Conservation (phyloP, 1,140 invertebrate species). For the Drosophila equinoxialis region DNA sequence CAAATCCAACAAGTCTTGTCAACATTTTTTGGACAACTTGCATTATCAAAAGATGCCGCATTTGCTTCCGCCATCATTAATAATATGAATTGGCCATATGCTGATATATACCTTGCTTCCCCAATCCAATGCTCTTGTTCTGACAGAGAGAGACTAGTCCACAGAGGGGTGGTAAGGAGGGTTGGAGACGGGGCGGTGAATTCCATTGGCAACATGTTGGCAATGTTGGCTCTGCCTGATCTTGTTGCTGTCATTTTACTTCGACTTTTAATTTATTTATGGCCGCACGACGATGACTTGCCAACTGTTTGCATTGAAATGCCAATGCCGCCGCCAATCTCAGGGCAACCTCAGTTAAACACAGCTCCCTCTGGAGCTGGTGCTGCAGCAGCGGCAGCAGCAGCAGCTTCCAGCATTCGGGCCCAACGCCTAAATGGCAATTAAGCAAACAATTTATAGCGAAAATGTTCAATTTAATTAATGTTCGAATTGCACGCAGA, state of each 20-base stretch:
- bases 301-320: conserved; percentile 65
- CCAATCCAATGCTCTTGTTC: conserved; percentile 67
- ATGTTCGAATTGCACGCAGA: conserved; percentile 78
- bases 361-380: background rate
- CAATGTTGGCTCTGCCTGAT: conserved; percentile 60
- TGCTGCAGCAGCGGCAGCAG: background rate
- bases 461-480: conserved; percentile 78
- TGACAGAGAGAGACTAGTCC: conserved; percentile 12
- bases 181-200: background rate
- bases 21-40: conserved; percentile 41
- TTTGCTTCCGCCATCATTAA: conserved; percentile 76
- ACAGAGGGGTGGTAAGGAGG: background rate
- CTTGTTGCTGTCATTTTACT: conserved; percentile 77
- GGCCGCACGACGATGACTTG: conserved; percentile 58
- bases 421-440: conserved; percentile 71
- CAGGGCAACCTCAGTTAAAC: conserved; percentile 20
- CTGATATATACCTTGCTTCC: conserved; percentile 38
- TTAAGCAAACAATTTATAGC: conserved; percentile 81
- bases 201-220: conserved; percentile 44
- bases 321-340: conserved; percentile 50
- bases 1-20: conserved; percentile 43
- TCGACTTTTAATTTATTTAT: conserved; percentile 80
- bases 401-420: background rate
- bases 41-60: conserved; percentile 66
- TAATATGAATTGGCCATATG: conserved; percentile 67